A percentile compares a stretch with the other conserved stretches of the same genome.
These are phyloP conservation scores for Melanotaenia nigrans DNA, from an alignment of 2,797 vertebrate genomes.

Conservation along the genomic window DNA sequence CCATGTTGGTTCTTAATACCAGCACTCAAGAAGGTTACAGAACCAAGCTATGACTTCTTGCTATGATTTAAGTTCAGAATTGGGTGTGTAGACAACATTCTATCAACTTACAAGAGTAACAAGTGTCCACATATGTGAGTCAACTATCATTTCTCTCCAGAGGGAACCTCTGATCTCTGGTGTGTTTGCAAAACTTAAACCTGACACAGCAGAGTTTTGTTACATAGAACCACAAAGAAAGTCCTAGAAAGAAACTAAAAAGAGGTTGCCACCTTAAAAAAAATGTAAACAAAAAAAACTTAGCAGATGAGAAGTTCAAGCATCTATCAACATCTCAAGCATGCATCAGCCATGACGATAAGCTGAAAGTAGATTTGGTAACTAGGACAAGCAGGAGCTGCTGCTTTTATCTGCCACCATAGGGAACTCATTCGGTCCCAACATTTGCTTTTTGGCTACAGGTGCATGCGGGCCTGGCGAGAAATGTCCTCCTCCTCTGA, in stretches of 20 bases:
- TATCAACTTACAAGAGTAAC: neutral
- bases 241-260: too few species aligned
- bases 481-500: too few species aligned
- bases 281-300: too few species aligned
- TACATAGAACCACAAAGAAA: neutral
- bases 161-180: neutral
- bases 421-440: too few species aligned
- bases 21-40: neutral
- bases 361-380: too few species aligned
- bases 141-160: neutral
- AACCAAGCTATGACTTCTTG: constrained; percentile 8
- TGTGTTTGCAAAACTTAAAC: neutral
- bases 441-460: too few species aligned
- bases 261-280: too few species aligned
- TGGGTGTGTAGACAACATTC: neutral
- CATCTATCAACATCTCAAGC: neutral
- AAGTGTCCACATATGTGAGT: neutral
- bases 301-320: neutral
- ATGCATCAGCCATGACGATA: too few species aligned
- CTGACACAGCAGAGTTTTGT: neutral
- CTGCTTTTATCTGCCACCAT: neutral
- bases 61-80: neutral
- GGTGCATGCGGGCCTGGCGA: too few species aligned
- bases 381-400: neutral
- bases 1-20: constrained; percentile 11